These are phyloP conservation scores for Listronotus oregonensis DNA, from an alignment of 1,140 invertebrate species.

Conservation along the genomic window DNA sequence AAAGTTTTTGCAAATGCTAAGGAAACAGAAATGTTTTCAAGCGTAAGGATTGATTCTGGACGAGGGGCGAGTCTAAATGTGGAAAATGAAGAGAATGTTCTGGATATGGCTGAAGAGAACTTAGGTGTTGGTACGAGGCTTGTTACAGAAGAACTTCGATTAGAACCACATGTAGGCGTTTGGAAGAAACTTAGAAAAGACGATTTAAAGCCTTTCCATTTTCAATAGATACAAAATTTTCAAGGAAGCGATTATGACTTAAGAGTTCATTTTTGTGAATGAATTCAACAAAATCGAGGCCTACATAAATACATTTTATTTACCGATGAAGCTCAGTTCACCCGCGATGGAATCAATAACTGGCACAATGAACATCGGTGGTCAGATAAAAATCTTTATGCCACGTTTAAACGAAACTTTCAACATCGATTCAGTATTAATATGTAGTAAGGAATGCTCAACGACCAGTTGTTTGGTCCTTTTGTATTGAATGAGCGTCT, in stretches of 20 bases:
- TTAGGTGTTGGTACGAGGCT: no score
- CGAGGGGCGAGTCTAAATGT: no score
- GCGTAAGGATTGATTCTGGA: no score
- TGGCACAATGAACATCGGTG: constrained; percentile 23
- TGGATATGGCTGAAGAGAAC: no score
- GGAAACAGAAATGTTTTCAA: no score
- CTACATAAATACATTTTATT: constrained; percentile 18
- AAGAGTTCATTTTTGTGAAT: constrained; percentile 14
- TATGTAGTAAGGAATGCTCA: constrained; percentile 11
- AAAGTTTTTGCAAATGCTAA: no score
- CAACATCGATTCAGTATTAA: constrained; percentile 15
- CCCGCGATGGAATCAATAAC: constrained; percentile 19
- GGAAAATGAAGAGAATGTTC: no score
- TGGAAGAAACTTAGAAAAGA: background rate
- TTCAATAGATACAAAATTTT: constrained; percentile 3
- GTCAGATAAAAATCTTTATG: constrained; percentile 21
- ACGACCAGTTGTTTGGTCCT: constrained; percentile 8
- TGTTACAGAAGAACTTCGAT: no score
- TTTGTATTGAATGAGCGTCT: constrained; percentile 4
- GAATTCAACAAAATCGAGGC: constrained; percentile 12
- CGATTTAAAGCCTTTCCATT: constrained; percentile 7
- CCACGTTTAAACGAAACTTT: constrained; percentile 13
- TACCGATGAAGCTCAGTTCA: no score
- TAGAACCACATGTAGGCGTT: background rate
- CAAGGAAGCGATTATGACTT: constrained; percentile 18